Evolutionary conservation across 2,113 vertebrate genomes (phyloP), one percentile per base, ranked within the genome.

Genomic region (Chrysochloris asiatica): DNA sequence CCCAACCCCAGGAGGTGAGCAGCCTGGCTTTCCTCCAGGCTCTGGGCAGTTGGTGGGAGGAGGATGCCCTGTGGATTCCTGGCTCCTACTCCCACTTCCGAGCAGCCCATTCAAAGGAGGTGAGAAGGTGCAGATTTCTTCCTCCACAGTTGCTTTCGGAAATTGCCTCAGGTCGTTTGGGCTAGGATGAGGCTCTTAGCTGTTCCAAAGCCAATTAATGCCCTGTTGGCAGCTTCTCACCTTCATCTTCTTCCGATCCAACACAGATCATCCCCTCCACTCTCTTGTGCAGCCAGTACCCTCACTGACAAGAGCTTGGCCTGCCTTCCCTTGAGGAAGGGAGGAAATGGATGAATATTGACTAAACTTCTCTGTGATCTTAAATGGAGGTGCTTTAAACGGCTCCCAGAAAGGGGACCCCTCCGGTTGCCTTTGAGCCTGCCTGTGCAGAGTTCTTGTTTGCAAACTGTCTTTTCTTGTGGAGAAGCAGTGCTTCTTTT

Each of bases 381-480:
- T 52, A 73, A 63, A 65, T 82, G 41, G 85, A 93, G 85, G 71
- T 67, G 67, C 80, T 90, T 96, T 86, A 90, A 73, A 93, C 89
- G 43, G 61, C 80, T 93, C 90, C 92, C 90, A 13, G 33, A 72
- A 43, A 93, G 28, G 77, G 38, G 22, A 48, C 8, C 6, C 9
- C 90, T 52, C 43, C 11, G 0, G 79, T 52, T 67, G 41, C 88
- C 92, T 78, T 88, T 88, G 88, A 95, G 83, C 88, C 59, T 45
- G 85, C 79, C 88, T 77, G 83, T 26, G 59, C 72, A 8, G 38
- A 76, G 65, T 87, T 41, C 93, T 90, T 80, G 76, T 90, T 92
- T 93, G 83, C 90, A 90, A 93, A 82, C 90, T 4, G 52, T 88
- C 90, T 91, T 89, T 94, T 92, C 89, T 92, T 69, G 45, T 81